These are phyloP conservation scores for Theonella swinhoei DNA, from an alignment of 37 sponge, comb jelly and placozoan genomes.

Conservation along the genomic window DNA sequence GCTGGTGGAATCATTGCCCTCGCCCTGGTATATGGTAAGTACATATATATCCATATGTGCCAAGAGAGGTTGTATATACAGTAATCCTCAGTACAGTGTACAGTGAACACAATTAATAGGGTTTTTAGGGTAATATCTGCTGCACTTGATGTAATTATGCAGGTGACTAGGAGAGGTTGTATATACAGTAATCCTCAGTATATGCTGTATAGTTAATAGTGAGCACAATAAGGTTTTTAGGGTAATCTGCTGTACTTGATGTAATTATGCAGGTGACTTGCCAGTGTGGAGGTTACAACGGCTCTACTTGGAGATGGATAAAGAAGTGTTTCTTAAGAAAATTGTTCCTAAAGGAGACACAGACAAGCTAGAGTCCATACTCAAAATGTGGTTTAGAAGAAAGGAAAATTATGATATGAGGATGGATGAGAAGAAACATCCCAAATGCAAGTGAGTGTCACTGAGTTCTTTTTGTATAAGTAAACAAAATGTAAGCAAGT, in stretches of 20 bases:
- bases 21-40: not conserved
- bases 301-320: not conserved
- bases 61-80: not conserved
- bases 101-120: too few relatives aligned
- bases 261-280: not conserved
- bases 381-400: not conserved
- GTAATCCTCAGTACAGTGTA: too few relatives aligned
- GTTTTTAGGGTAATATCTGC: too few relatives aligned
- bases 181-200: too few relatives aligned
- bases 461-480: not conserved
- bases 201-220: too few relatives aligned
- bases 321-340: not conserved
- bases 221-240: too few relatives aligned
- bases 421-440: not conserved
- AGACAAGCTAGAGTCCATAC: not conserved
- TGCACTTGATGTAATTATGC: too few relatives aligned
- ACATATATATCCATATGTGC: not conserved
- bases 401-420: too few relatives aligned
- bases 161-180: not conserved
- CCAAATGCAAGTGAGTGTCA: not conserved
- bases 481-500: too few relatives aligned
- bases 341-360: not conserved
- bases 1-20: not conserved
- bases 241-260: too few relatives aligned
- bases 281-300: not conserved